Conservation (phyloP, 2,113 vertebrate species). For the Rhagologus leucostigma region DNA sequence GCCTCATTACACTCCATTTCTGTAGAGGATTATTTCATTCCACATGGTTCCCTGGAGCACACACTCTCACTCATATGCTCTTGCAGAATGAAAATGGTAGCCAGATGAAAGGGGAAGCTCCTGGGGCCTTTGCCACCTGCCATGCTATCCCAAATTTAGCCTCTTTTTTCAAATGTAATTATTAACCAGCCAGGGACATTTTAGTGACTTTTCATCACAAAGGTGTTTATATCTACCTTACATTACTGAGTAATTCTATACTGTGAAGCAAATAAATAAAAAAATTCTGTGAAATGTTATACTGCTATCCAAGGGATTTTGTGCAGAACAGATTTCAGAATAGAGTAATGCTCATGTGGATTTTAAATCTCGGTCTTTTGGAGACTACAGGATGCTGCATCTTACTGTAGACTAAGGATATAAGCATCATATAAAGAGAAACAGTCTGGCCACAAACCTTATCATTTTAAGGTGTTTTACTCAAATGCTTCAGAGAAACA, state of each 20-base stretch:
- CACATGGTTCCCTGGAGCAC: background rate
- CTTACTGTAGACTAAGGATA: background rate
- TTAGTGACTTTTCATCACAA: background rate
- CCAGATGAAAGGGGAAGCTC: background rate
- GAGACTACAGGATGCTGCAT: background rate
- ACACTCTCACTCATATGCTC: background rate
- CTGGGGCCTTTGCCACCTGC: background rate
- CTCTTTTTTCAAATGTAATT: background rate
- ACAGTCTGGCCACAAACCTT: background rate
- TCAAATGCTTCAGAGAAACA: background rate
- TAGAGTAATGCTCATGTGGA: background rate
- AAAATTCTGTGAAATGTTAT: background rate
- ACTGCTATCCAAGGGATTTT: background rate
- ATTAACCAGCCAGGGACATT: background rate
- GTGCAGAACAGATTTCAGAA: background rate
- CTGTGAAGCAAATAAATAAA: background rate
- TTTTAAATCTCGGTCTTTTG: background rate
- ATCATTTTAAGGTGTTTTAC: background rate
- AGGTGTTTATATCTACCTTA: background rate
- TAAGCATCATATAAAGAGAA: background rate
- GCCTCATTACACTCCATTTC: background rate
- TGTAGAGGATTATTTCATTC: background rate
- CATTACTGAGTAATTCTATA: background rate
- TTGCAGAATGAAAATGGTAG: background rate
- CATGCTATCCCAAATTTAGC: background rate